A percentile compares a stretch with the other conserved stretches of the same genome.
phyloP scores from a whole-genome alignment of 2,888 invertebrate genomes.

The Dicycla oo region DNA sequence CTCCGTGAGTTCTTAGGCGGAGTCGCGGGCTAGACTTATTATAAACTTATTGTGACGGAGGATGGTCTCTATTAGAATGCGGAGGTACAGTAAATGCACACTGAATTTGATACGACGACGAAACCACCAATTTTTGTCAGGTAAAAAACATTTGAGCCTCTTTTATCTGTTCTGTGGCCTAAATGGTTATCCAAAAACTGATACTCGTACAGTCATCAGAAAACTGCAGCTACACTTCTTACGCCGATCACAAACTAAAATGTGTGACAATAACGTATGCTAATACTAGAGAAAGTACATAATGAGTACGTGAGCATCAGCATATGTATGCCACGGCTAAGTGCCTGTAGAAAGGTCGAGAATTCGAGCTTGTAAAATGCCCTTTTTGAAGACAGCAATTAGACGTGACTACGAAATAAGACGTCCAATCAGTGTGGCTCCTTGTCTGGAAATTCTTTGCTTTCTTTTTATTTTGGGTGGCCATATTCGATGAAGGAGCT shows the following conservation, averaged over 20 bases:
- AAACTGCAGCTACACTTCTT: neutral
- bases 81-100: neutral
- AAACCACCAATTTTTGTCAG: neutral
- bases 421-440: slow-evolving; percentile 5
- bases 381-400: slow-evolving; percentile 51
- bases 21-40: no score
- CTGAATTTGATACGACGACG: neutral
- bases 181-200: no score
- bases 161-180: no score
- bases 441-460: slow-evolving; percentile 6
- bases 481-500: slow-evolving; percentile 3
- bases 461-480: neutral
- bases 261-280: slow-evolving; percentile 26
- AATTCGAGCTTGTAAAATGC: slow-evolving; percentile 26
- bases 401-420: slow-evolving; percentile 48
- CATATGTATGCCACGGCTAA: slow-evolving; percentile 9
- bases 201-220: neutral
- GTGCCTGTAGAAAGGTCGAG: slow-evolving; percentile 32
- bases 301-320: slow-evolving; percentile 28
- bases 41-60: neutral
- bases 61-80: neutral
- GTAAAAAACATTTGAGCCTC: no score
- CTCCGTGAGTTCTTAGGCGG: no score
- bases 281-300: slow-evolving; percentile 39
- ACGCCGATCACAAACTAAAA: slow-evolving; percentile 12